Evolutionary conservation across 2,888 invertebrate species (phyloP).

Genomic region (Athalia rosae): DNA sequence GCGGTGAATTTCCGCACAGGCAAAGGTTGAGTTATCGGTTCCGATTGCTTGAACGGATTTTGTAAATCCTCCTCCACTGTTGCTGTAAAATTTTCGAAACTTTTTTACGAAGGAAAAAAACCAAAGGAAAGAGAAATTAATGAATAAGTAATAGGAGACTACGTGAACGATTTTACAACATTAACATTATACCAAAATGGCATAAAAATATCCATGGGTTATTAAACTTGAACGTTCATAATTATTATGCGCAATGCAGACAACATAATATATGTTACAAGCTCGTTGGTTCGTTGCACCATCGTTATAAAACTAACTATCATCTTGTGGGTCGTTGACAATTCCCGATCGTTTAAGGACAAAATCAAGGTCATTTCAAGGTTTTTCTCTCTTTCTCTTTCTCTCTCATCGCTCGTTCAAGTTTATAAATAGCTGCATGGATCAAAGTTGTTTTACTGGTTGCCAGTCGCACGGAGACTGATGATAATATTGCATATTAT

Average conservation of each 20-base stretch:
- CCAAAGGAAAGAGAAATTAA: not conserved
- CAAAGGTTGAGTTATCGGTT: conserved; percentile 60
- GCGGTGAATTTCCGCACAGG: conserved; percentile 69
- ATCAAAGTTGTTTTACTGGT: conserved; percentile 32
- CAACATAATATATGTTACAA: not conserved
- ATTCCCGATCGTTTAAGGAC: conserved; percentile 38
- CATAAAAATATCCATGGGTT: not conserved
- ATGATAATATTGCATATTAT: not conserved
- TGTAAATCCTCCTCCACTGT: conserved; percentile 52
- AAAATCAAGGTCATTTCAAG: conserved; percentile 34
- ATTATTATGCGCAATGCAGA: not conserved
- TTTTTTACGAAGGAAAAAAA: not conserved
- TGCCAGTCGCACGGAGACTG: conserved; percentile 30
- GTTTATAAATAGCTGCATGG: conserved; percentile 30
- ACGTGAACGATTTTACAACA: no score
- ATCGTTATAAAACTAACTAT: conserved; percentile 3
- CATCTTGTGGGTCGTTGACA: conserved; percentile 32
- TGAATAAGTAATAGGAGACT: not conserved
- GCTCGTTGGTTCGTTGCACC: conserved; percentile 37
- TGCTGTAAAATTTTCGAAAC: conserved; percentile 50
- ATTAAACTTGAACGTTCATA: not conserved
- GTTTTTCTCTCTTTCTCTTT: not conserved
- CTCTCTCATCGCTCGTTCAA: no score
- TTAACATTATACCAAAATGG: no score
- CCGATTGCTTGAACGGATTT: conserved; percentile 56